phyloP scores from a whole-genome alignment of 2,797 vertebrate genomes.

The Myiothlypis coronata region DNA sequence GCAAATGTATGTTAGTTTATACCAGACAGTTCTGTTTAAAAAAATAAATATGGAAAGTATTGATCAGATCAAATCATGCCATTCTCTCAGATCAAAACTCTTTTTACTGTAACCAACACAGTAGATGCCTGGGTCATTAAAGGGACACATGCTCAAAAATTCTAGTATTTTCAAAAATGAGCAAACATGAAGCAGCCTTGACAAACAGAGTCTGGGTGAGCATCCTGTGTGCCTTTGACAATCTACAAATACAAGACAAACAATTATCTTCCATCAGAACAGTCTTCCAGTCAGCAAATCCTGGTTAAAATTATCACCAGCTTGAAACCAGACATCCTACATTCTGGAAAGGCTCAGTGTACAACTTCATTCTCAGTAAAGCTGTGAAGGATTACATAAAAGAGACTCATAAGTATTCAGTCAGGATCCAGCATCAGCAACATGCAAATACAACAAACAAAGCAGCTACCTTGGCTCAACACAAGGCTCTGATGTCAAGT shows the following conservation, averaged over 20 bases:
- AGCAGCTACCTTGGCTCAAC: neutral
- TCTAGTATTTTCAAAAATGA: neutral
- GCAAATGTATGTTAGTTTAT: conserved; percentile 4
- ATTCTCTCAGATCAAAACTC: neutral
- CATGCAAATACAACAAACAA: neutral
- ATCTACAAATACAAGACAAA: neutral
- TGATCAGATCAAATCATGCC: neutral
- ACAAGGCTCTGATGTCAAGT: neutral
- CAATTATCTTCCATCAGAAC: neutral
- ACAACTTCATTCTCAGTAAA: neutral
- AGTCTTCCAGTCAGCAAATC: neutral
- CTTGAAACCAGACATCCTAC: neutral
- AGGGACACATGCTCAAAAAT: neutral
- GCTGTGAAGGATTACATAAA: neutral
- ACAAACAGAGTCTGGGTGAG: neutral
- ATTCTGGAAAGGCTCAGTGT: neutral
- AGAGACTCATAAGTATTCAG: neutral
- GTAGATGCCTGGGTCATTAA: neutral
- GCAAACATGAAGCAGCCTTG: neutral
- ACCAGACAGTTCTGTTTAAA: conserved; percentile 33
- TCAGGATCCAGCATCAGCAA: neutral
- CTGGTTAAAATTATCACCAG: neutral
- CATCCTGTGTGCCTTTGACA: neutral
- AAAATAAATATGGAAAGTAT: neutral
- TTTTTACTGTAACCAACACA: neutral